A percentile compares a stretch with the other conserved stretches of the same genome.
These are phyloP conservation scores for Drosophila buzzatii DNA, from an alignment of 2,888 invertebrate species.

Conservation along the genomic window DNA sequence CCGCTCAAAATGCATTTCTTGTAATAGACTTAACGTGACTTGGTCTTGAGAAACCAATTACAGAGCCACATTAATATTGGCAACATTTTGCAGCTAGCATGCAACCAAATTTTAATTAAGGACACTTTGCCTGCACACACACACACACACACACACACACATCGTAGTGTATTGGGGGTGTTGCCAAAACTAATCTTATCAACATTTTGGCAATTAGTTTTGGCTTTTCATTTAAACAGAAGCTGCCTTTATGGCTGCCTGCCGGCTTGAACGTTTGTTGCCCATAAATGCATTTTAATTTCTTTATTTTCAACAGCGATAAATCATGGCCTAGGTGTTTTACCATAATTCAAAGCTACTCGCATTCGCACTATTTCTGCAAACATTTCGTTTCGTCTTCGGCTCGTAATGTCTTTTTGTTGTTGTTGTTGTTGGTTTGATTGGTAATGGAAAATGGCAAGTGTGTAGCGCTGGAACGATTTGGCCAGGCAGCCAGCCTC, in stretches of 20 bases:
- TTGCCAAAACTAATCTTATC: conserved; percentile 68
- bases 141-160: conserved; percentile 12
- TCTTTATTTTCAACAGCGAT: conserved; percentile 78
- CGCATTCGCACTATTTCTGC: conserved; percentile 58
- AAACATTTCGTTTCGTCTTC: conserved; percentile 48
- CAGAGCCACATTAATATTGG: conserved; percentile 74
- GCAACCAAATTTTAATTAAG: conserved; percentile 77
- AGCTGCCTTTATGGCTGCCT: conserved; percentile 39
- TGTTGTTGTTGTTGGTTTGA: conserved; percentile 24
- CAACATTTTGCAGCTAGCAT: conserved; percentile 62
- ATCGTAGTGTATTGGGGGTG: conserved; percentile 36
- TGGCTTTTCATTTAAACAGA: conserved; percentile 49
- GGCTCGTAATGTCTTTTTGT: conserved; percentile 8
- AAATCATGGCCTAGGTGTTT: conserved; percentile 74
- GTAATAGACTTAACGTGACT: conserved; percentile 77
- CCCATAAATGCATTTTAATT: conserved; percentile 80
- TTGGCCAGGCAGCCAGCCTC: conserved; percentile 10
- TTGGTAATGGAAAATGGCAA: conserved; percentile 54
- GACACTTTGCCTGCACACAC: conserved; percentile 49
- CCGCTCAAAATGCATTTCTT: conserved; percentile 67
- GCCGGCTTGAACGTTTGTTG: conserved; percentile 28
- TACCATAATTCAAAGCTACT: conserved; percentile 72
- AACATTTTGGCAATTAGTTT: conserved; percentile 77
- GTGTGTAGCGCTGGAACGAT: conserved; percentile 21
- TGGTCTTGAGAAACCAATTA: conserved; percentile 77